phyloP scores from a whole-genome alignment of 2,888 invertebrate genomes.

The Scaptomyza polygonia region DNA sequence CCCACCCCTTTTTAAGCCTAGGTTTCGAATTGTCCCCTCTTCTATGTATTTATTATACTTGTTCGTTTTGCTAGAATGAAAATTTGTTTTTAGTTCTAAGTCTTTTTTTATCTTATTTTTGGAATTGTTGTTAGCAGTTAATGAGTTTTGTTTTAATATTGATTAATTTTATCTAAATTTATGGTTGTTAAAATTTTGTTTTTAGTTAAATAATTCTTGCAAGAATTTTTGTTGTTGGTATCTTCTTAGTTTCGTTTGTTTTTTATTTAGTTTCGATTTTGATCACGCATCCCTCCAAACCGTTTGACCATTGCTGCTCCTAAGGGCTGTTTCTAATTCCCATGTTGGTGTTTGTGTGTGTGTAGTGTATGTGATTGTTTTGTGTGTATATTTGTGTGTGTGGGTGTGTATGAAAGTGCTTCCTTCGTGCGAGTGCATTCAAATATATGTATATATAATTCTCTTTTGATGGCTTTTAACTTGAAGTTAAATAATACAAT shows the following conservation, averaged over 20 bases:
- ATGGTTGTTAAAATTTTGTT: conserved; percentile 33
- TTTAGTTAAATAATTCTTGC: conserved; percentile 25
- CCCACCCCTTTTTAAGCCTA: conserved; percentile 8
- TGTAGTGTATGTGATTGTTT: conserved; percentile 13
- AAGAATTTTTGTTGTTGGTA: conserved; percentile 19
- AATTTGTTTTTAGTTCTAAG: conserved; percentile 54
- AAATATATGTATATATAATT: conserved; percentile 37
- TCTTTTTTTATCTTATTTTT: conserved; percentile 52
- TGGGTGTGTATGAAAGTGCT: conserved; percentile 25
- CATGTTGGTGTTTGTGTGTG: conserved; percentile 31
- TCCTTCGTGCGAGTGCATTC: conserved; percentile 53
- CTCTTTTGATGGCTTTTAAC: conserved; percentile 47
- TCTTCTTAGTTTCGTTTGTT: conserved; percentile 29
- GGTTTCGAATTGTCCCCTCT: conserved; percentile 7
- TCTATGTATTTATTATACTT: conserved; percentile 13
- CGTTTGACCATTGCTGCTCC: conserved; percentile 73
- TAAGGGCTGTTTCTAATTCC: conserved; percentile 53
- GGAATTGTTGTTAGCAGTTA: conserved; percentile 27
- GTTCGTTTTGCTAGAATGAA: conserved; percentile 58
- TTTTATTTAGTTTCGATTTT: conserved; percentile 44
- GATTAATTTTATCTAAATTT: conserved; percentile 61
- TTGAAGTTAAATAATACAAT: conserved; percentile 56
- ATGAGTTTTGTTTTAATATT: conserved; percentile 24
- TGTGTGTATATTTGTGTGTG: conserved; percentile 32
- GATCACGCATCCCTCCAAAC: conserved; percentile 84